Evolutionary conservation across 2,797 vertebrate genomes (phyloP), one percentile per base, ranked within the genome.

Genomic region (Lacerta agilis): DNA sequence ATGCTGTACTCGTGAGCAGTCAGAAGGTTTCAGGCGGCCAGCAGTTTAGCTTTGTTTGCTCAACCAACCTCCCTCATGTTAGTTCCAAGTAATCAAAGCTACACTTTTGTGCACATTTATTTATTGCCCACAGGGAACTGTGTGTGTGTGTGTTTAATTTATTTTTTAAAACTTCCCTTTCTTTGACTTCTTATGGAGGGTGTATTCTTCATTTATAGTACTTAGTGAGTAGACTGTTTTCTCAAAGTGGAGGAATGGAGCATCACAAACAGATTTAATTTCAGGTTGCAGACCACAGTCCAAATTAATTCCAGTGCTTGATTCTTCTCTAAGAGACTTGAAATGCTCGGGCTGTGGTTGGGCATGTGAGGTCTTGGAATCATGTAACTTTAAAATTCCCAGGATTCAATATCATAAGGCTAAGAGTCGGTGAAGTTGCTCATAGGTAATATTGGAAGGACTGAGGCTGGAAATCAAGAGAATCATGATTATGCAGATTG

Each of bases 101-200:
- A 78, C 61, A 82, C n/a, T 89, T 55, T 55, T 86, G 79, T 89
- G 79, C 61, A 86, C 64, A 64, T 85, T 87, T 87, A 87, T 90
- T 90, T 85, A 90, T 90, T 88, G 64, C 61, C 86, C 79, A 78
- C n/a, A 81, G 79, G 82, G 66, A 75, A 85, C 38, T 7, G 55
- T 67, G 77, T 77, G 89, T 90, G 82, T 79, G 38, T 85, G 36
- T 66, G 77, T 88, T 17, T 81, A 81, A 86, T 81, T 89, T 82
- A 86, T 86, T 86, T 89, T 78, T 73, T 20, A 25, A 38, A 75
- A 45, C 25, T 89, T 66, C 79, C 78, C 79, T 76, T 85, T 79
- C 66, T 76, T 81, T 81, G 55, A 81, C 86, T 86, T 77, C 41
- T 55, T 89, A 43, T 18, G 55, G 64, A 67, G 84, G 80, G 72